Base-by-base conservation (phyloP, 35 echinoderm and acorn worm species). In the Chiridota heheva region DNA sequence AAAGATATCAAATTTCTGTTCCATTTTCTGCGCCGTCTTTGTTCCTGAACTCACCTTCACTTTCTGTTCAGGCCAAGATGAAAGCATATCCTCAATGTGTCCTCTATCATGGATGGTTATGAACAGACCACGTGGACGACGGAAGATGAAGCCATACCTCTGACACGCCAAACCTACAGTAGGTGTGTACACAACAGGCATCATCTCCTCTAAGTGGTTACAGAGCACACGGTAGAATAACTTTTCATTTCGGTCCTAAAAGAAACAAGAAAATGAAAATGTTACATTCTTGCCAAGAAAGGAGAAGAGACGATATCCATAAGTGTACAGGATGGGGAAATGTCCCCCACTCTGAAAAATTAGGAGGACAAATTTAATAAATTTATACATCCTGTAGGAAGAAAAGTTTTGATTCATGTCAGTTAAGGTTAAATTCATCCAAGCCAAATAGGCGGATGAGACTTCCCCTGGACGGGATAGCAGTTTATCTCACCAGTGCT, bases 131-230 rank as follows among this genome's bases (percentile, higher is more conserved):
- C 89, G 38, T 0, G 95, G 95, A 36, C 95, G 67, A 12, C 95
- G 80, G 69, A 81, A 98, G 73, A 98, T 98, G 83, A 86, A 86
- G 33, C 95, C 95, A 62, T 98, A 98, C 35, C 85, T 61, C 60
- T 98, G 87, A 56, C 95, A 98, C 27, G 95, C 95, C 32, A 92
- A 60, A 40, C 95, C 95, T 0, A 98, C 95, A 17, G 95, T 98
- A 20, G 95, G 95, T 3, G 95, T 98, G 60, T 98, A 98, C 4
- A 98, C 88, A 3, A 98, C 89, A 12, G 95, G 95, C 95, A 98
- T 98, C 89, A 92, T 98, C 48, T 98, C 87, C 32, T 91, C 90
- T 30, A 98, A 60, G 68, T 98, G 79, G 61, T 91, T 81, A 39
- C 85, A 88, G 36, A 98, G 25, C 6, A 98, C 85, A 22, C 95